A percentile compares a stretch with the other conserved stretches of the same genome.
Conservation (phyloP, 2,888 invertebrate species). For the Sarcophaga rosellei region DNA sequence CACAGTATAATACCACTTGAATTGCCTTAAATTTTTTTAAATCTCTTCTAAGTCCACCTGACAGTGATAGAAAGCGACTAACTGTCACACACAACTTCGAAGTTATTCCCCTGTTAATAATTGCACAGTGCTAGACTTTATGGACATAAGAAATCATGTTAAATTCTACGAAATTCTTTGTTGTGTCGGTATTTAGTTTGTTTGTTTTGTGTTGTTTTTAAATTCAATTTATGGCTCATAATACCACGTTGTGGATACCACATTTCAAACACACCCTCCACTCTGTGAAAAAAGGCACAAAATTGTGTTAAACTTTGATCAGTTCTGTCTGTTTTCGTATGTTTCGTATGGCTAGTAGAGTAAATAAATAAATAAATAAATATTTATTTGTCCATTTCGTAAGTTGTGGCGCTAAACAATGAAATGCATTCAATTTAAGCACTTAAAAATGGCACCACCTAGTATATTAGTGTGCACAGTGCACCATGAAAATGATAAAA, state of each 20-base stretch:
- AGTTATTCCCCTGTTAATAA: neutral
- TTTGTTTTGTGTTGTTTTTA: neutral
- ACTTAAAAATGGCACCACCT: constrained; percentile 28
- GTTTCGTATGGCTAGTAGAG: too few relatives aligned
- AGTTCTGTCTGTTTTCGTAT: neutral
- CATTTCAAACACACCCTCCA: too few relatives aligned
- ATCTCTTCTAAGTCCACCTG: neutral
- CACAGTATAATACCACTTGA: too few relatives aligned
- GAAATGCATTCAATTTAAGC: neutral
- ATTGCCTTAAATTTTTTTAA: neutral
- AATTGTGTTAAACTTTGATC: too few relatives aligned
- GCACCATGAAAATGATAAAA: neutral
- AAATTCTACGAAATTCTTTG: neutral
- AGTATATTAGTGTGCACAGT: neutral
- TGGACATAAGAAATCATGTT: neutral
- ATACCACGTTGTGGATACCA: too few relatives aligned
- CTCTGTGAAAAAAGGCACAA: too few relatives aligned
- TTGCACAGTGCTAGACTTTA: neutral
- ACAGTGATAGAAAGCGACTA: neutral
- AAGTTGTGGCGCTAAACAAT: constrained; percentile 25
- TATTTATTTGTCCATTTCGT: neutral
- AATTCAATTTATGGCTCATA: too few relatives aligned
- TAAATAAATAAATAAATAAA: neutral
- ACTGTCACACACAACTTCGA: neutral
- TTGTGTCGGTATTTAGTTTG: neutral